phyloP scores from a whole-genome alignment of 2,113 vertebrate genomes.

The Trogon surrucura region DNA sequence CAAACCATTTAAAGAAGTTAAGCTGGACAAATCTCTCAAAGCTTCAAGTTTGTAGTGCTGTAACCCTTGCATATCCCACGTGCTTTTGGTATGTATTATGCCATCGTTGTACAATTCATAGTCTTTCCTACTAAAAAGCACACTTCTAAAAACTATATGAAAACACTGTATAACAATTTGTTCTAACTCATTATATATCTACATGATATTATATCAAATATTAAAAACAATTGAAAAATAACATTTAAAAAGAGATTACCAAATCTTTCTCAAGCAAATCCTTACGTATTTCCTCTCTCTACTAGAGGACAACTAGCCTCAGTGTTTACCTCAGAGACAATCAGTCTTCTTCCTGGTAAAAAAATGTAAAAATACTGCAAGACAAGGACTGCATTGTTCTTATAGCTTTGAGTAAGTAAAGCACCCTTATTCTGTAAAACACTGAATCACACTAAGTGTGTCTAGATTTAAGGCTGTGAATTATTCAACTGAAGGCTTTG shows the following conservation, averaged over 20 bases:
- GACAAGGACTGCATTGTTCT: neutral
- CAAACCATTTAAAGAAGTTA: conserved; percentile 35
- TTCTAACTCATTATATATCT: neutral
- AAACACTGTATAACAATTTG: neutral
- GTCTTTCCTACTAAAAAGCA: neutral
- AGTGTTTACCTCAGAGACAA: neutral
- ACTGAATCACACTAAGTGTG: neutral
- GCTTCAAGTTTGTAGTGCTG: neutral
- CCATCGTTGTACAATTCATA: neutral
- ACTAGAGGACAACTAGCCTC: neutral
- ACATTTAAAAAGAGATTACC: neutral
- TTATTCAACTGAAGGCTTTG: neutral
- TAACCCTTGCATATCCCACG: neutral
- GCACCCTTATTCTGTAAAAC: neutral
- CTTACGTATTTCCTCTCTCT: neutral
- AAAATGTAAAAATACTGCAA: rapidly evolving
- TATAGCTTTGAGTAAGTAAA: neutral
- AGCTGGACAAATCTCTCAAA: conserved; percentile 32
- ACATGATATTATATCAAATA: neutral
- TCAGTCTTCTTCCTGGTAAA: neutral
- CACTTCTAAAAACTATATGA: neutral
- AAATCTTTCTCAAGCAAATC: neutral
- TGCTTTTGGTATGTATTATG: neutral
- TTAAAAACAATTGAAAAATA: neutral
- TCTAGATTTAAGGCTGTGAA: neutral